Percentiles rank a stretch among this genome's conserved stretches.
phyloP scores from a whole-genome alignment of 2,888 invertebrate species.

The Rotaria sp. region DNA sequence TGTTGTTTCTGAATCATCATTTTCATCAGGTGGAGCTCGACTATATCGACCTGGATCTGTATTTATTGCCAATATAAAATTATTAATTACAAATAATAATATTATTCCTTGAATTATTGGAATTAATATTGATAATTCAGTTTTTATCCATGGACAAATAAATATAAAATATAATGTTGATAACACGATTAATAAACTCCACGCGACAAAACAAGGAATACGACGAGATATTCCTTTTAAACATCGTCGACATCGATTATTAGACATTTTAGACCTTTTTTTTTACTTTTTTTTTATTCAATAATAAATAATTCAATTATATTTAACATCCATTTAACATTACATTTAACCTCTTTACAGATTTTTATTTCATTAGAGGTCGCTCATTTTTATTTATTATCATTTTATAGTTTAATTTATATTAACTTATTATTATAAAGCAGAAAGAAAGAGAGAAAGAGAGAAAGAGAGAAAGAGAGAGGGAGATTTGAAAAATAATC shows the following conservation, averaged over 20 bases:
- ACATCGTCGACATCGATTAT: background rate
- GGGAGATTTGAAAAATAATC: too few relatives aligned
- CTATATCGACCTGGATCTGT: conserved; percentile 78
- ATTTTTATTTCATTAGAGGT: too few relatives aligned
- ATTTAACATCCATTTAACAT: too few relatives aligned
- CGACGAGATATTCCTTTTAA: background rate
- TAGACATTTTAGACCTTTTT: background rate
- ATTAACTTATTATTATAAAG: too few relatives aligned
- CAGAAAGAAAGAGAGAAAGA: too few relatives aligned
- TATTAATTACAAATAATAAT: conserved; percentile 91
- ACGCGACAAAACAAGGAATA: conserved; percentile 9
- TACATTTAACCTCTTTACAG: too few relatives aligned
- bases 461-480: too few relatives aligned
- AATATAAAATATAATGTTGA: conserved; percentile 22
- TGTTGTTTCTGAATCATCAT: background rate
- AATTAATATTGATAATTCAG: background rate
- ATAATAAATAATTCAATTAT: too few relatives aligned
- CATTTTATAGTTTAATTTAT: too few relatives aligned
- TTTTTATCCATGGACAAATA: background rate
- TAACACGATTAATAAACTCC: background rate
- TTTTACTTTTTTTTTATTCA: background rate
- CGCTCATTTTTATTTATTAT: too few relatives aligned
- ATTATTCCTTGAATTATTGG: conserved; percentile 70
- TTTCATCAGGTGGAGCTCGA: conserved; percentile 12
- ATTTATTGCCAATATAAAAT: conserved; percentile 95